Conservation (phyloP, 2,797 vertebrate genomes). For the Xyrichtys novacula region DNA sequence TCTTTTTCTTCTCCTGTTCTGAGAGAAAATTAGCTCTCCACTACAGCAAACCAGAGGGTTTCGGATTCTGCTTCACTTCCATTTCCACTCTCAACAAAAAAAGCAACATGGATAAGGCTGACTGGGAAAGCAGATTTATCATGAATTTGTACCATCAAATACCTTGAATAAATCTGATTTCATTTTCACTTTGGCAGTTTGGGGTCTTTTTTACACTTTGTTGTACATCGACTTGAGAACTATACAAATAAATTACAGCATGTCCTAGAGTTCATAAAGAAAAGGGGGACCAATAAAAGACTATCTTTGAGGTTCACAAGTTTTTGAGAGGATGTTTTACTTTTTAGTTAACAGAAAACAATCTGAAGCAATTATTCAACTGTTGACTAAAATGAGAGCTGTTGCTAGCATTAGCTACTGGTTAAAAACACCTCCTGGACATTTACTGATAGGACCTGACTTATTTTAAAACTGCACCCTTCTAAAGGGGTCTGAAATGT, state of each 20-base stretch:
- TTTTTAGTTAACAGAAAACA: background rate
- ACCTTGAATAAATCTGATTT: constrained; percentile 81
- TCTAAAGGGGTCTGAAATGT: background rate
- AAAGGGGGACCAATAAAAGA: background rate
- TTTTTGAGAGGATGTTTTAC: too few species aligned
- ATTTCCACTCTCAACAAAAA: constrained; percentile 47
- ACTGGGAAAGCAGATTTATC: constrained; percentile 73
- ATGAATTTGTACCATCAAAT: constrained; percentile 66
- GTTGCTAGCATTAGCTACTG: background rate
- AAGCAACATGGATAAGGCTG: constrained; percentile 58
- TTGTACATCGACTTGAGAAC: background rate
- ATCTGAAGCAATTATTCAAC: background rate
- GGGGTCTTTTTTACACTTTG: constrained; percentile 19
- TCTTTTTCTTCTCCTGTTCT: constrained; percentile 48
- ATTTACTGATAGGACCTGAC: background rate
- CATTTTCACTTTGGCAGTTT: constrained; percentile 23
- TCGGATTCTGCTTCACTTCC: constrained; percentile 49
- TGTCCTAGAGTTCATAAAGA: background rate
- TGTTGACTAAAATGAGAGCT: background rate
- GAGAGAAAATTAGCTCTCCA: constrained; percentile 50
- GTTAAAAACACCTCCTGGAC: too few species aligned
- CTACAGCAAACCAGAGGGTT: constrained; percentile 48
- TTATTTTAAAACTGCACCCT: background rate
- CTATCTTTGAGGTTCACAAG: background rate
- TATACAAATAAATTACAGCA: background rate